phyloP scores from a whole-genome alignment of 2,113 vertebrate species.

The Mormyrus iriodes region DNA sequence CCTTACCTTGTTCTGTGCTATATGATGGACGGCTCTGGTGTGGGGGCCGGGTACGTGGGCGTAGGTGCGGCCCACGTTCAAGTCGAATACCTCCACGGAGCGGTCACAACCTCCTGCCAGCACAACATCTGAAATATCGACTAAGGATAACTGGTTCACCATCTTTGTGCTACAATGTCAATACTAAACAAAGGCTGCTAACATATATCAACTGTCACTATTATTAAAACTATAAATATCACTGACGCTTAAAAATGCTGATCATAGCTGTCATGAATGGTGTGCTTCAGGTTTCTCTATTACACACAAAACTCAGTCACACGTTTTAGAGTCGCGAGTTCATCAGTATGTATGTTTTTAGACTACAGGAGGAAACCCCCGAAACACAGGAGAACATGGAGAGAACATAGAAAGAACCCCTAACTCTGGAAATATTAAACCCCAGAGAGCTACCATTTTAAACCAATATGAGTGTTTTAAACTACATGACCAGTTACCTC shows the following conservation, averaged over 20 bases:
- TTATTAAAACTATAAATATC: slow-evolving; percentile 5
- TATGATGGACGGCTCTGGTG: slow-evolving; percentile 67
- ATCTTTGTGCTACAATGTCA: background rate
- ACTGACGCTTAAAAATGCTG: background rate
- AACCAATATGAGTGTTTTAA: background rate
- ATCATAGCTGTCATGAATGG: background rate
- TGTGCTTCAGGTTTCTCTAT: background rate
- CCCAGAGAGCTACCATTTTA: background rate
- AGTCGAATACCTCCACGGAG: slow-evolving; percentile 75
- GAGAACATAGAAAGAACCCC: background rate
- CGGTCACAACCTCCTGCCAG: slow-evolving; percentile 67
- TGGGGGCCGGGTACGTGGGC: slow-evolving; percentile 67
- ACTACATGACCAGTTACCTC: background rate
- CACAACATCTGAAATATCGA: slow-evolving; percentile 64
- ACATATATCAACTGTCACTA: background rate
- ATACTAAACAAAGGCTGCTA: background rate
- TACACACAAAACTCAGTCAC: background rate
- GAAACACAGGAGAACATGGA: background rate
- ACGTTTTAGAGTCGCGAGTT: background rate
- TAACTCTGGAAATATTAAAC: background rate
- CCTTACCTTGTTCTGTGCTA: slow-evolving; percentile 79
- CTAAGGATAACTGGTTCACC: slow-evolving; percentile 32
- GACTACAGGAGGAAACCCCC: background rate
- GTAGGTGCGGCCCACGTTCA: slow-evolving; percentile 64
- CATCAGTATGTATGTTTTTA: background rate